Conservation (phyloP, 2,888 invertebrate genomes). For the Escarpia spicata region DNA sequence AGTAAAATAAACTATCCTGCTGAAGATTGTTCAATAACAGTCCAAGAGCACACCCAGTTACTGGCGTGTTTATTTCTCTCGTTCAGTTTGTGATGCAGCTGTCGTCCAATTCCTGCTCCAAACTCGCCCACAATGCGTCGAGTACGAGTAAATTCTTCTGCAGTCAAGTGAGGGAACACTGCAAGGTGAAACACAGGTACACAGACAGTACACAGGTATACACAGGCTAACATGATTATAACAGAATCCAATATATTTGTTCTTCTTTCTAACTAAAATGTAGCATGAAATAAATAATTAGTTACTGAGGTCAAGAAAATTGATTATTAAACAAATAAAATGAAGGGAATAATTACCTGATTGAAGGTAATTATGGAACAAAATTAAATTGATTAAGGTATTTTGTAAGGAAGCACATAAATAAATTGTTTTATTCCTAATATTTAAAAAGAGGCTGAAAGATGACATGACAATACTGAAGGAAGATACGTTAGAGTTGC, state of each 20-base stretch:
- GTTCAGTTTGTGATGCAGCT: constrained; percentile 67
- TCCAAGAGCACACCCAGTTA: constrained; percentile 69
- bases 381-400: too few species aligned
- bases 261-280: not conserved
- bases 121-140: constrained; percentile 68
- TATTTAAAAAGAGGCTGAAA: not conserved
- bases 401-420: not conserved
- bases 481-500: not conserved
- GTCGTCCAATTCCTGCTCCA: constrained; percentile 67
- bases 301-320: too few species aligned
- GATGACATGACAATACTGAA: not conserved
- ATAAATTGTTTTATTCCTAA: not conserved
- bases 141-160: constrained; percentile 67
- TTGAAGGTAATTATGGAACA: too few species aligned
- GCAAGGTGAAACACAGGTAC: not conserved
- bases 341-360: too few species aligned
- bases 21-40: not conserved
- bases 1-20: not conserved
- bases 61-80: constrained; percentile 66
- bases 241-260: not conserved
- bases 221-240: not conserved
- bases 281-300: too few species aligned
- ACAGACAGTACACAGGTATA: too few species aligned
- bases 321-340: too few species aligned
- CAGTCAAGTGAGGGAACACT: constrained; percentile 67